Conservation (phyloP, 2,888 invertebrate species). For the Malthinus flaveolus region DNA sequence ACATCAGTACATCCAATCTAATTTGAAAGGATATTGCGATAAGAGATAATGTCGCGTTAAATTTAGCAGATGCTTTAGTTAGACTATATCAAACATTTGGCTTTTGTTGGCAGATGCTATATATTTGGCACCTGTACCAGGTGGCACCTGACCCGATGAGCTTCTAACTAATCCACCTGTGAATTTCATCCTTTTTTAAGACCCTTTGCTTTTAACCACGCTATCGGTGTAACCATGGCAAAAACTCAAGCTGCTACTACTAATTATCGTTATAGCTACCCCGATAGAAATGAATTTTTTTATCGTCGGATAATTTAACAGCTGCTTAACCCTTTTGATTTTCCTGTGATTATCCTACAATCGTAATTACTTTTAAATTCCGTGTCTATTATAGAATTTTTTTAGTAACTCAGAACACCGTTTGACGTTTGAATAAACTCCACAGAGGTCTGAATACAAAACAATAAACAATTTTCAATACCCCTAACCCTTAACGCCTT, state of each 20-base stretch:
- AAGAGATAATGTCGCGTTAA: slow-evolving; percentile 21
- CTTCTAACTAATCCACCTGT: slow-evolving; percentile 22
- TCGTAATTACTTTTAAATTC: too few relatives aligned
- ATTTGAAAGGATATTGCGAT: slow-evolving; percentile 18
- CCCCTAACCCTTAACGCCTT: too few relatives aligned
- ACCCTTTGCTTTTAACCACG: slow-evolving; percentile 7
- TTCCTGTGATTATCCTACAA: neutral
- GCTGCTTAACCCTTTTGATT: slow-evolving; percentile 8
- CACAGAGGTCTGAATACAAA: too few relatives aligned
- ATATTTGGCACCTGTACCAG: slow-evolving; percentile 23
- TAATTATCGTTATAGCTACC: slow-evolving; percentile 7
- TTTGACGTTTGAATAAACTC: too few relatives aligned
- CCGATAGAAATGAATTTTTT: slow-evolving; percentile 7
- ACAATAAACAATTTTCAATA: too few relatives aligned
- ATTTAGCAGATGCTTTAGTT: slow-evolving; percentile 21
- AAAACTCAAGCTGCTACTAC: slow-evolving; percentile 12
- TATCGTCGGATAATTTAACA: slow-evolving; percentile 12
- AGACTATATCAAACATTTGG: slow-evolving; percentile 19
- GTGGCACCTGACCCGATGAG: slow-evolving; percentile 26
- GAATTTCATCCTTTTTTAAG: slow-evolving; percentile 4
- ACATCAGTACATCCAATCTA: slow-evolving; percentile 4
- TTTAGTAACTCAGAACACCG: too few relatives aligned
- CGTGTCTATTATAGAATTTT: too few relatives aligned
- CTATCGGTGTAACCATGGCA: slow-evolving; percentile 15
- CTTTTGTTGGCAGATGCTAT: slow-evolving; percentile 20